Percentiles rank a stretch among this genome's conserved stretches.
Conservation (phyloP, 2,888 invertebrate species). For the Chrysina gloriosa region DNA sequence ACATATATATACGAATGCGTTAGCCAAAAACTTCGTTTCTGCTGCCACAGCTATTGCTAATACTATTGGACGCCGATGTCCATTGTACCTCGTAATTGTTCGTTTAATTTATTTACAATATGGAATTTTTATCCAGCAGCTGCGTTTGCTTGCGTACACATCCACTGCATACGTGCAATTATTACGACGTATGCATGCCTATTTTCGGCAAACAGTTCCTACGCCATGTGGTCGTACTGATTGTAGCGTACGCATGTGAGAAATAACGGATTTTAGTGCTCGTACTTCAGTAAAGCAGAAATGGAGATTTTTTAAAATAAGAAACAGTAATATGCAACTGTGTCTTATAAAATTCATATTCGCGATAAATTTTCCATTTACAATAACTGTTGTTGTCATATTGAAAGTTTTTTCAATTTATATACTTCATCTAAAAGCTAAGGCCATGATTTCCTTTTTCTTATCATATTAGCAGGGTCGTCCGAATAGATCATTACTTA, state of each 20-base stretch:
- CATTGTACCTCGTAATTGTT: constrained; percentile 63
- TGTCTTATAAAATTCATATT: neutral
- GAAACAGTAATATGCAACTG: neutral
- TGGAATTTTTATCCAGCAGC: constrained; percentile 59
- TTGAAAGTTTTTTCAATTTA: too few species aligned
- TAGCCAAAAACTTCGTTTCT: constrained; percentile 11
- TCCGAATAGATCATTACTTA: too few species aligned
- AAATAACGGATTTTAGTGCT: neutral
- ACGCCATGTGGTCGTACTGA: constrained; percentile 13
- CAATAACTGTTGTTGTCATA: too few species aligned
- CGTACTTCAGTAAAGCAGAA: neutral
- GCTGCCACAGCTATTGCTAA: constrained; percentile 39
- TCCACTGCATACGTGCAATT: constrained; percentile 21
- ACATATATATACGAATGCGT: constrained; percentile 1
- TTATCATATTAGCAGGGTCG: too few species aligned
- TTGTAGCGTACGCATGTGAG: constrained; percentile 11
- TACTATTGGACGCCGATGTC: constrained; percentile 57
- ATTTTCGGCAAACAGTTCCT: constrained; percentile 19
- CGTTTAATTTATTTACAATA: constrained; percentile 65
- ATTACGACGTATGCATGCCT: constrained; percentile 14
- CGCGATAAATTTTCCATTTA: too few species aligned
- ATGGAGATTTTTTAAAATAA: too few species aligned
- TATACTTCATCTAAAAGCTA: too few species aligned
- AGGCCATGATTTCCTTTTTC: too few species aligned
- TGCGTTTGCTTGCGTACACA: constrained; percentile 43